Base-by-base conservation (phyloP, 1,140 invertebrate species). In the Drosophila nigrodunni region DNA sequence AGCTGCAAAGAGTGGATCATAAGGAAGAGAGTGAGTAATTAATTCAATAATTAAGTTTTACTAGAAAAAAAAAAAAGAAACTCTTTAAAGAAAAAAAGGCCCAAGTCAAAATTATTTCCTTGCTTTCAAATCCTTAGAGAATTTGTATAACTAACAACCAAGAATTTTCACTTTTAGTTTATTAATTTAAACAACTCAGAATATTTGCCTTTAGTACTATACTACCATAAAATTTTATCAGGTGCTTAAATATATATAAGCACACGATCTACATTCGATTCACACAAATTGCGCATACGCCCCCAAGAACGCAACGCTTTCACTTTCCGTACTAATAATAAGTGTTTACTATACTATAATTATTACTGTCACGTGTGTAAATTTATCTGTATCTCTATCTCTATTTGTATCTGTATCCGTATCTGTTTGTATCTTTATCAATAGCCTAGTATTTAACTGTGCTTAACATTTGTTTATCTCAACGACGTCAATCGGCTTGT, bases 361-460 rank as follows among this genome's bases (percentile, higher is more conserved):
- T 86, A 74, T 83, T 78, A 69, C 39, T 72, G 85, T 88, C 83
- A 88, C 83, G 83, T 88, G 82, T 39, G 30, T 35, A 9, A 4
- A 6, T 41, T 37, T 59, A 59, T 46, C 44, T 50, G 37, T 21
- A 52, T 10, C 8, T 54, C 18, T 62, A 37, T 44, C 30, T 59
- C 9, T 52, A 35, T 18, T 9, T 49, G 52, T 64, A 57, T 2
- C 7, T 69, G 15, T 66, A 66, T 18, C 21, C 2, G 39, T 54
- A 61, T 15, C 13, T 61, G 39, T 46, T 30, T 70, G 34, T 60
- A 72, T 50, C 30, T 66, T 18, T 66, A 47, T n/a, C 49, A 25
- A 37, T 54, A 54, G 11, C n/a, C 25, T 37, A 54, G 50, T 54
- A 54, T 57, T 30, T 55, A 57, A 7, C 34, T 34, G 30, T 69